Conservation (phyloP, 2,113 vertebrate genomes). For the Phaetusa simplex region DNA sequence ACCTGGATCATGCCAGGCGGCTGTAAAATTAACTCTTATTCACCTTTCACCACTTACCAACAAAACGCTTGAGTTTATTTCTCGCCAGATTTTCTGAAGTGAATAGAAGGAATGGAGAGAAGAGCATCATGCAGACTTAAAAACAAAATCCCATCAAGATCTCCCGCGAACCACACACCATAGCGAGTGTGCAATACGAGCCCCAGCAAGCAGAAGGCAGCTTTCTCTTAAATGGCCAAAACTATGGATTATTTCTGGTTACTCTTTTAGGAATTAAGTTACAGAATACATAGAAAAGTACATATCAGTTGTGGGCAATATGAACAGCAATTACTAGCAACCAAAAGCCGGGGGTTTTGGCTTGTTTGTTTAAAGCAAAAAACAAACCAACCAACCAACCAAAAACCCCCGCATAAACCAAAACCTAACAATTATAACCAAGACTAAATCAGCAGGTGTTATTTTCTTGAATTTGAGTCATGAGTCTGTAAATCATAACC, state of each 20-base stretch:
- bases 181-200: accelerated
- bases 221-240: not conserved
- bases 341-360: not conserved
- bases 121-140: not conserved
- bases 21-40: not conserved
- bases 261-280: not conserved
- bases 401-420: not conserved
- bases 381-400: not conserved
- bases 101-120: not conserved
- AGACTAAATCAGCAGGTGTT: not conserved
- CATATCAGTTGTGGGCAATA: not conserved
- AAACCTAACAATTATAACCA: not conserved
- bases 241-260: not conserved
- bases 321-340: not conserved
- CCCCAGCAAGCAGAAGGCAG: not conserved
- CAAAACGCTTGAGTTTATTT: not conserved
- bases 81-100: not conserved
- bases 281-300: not conserved
- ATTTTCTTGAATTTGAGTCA: not conserved
- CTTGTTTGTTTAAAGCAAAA: not conserved
- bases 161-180: accelerated
- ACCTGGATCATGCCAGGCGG: not conserved
- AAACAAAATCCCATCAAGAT: not conserved
- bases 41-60: not conserved
- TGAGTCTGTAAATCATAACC: not conserved